A percentile compares a stretch with the other conserved stretches of the same genome.
Conservation (phyloP, 2,888 invertebrate species). For the Panopea generosa region DNA sequence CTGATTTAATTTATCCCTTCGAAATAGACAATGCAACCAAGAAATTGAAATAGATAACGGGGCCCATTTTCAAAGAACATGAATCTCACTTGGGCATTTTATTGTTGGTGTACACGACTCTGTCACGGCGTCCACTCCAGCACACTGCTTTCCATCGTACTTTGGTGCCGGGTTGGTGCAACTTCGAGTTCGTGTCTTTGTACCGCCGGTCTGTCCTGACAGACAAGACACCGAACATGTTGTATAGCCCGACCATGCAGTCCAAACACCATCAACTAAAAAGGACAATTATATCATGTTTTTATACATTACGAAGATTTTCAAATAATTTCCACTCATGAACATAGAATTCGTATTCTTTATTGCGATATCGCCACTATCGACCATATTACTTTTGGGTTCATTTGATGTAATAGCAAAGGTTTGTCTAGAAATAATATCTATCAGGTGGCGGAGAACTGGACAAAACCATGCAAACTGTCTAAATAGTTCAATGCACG, state of each 20-base stretch:
- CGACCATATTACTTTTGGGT: too few relatives aligned
- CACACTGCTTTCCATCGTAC: conserved; percentile 59
- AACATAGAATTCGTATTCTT: too few relatives aligned
- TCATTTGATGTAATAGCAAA: too few relatives aligned
- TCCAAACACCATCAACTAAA: conserved; percentile 77
- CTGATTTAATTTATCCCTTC: too few relatives aligned
- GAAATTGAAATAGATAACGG: neutral
- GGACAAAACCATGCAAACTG: too few relatives aligned
- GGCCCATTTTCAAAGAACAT: neutral
- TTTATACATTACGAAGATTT: neutral
- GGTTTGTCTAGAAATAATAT: too few relatives aligned
- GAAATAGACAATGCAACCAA: neutral
- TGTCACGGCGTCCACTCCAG: conserved; percentile 33
- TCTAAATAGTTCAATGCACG: too few relatives aligned
- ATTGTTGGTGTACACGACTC: conserved; percentile 42
- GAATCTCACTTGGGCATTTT: conserved; percentile 47
- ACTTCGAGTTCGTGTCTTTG: conserved; percentile 63
- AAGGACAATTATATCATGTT: too few relatives aligned
- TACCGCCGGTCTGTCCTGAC: conserved; percentile 58
- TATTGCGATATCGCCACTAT: too few relatives aligned
- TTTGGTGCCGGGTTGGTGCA: conserved; percentile 54
- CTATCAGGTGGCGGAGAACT: too few relatives aligned
- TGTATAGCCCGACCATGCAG: conserved; percentile 72
- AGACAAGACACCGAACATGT: conserved; percentile 76
- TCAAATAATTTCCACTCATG: too few relatives aligned